Evolutionary conservation across 2,888 invertebrate species (phyloP).

Genomic region (Cordylochernes scorpioides): DNA sequence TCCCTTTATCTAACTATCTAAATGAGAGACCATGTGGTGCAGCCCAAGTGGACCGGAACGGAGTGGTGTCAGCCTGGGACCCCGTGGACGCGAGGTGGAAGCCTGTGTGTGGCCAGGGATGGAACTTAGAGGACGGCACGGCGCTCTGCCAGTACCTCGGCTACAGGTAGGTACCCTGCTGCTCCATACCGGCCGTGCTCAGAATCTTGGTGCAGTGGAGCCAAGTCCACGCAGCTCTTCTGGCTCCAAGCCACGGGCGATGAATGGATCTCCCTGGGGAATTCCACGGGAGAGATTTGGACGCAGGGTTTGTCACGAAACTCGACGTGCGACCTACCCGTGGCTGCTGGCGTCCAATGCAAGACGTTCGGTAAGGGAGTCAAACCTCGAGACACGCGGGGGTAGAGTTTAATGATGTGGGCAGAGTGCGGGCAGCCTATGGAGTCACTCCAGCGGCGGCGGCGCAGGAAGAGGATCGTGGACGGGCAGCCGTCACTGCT

Average conservation of each 20-base stretch:
- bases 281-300: too few species aligned
- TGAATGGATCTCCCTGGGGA: too few species aligned
- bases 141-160: conserved; percentile 13
- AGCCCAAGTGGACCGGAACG: conserved; percentile 11
- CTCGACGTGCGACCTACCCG: conserved; percentile 6
- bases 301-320: conserved; percentile 8
- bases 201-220: too few species aligned
- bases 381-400: too few species aligned
- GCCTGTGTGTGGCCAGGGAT: conserved; percentile 11
- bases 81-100: conserved; percentile 9
- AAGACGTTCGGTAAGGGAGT: conserved; percentile 9
- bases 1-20: too few species aligned
- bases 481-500: neutral
- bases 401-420: too few species aligned
- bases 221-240: too few species aligned
- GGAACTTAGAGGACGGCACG: conserved; percentile 10
- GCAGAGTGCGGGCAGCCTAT: too few species aligned
- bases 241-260: too few species aligned
- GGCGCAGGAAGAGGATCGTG: neutral
- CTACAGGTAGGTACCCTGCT: conserved; percentile 10
- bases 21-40: too few species aligned
- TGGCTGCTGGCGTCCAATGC: conserved; percentile 8
- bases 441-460: too few species aligned
- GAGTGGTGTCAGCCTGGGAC: conserved; percentile 11
- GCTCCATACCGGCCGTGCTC: too few species aligned